These are phyloP conservation scores for Protobothrops flavoviridis DNA, from an alignment of 2,113 vertebrate genomes.

Conservation along the genomic window DNA sequence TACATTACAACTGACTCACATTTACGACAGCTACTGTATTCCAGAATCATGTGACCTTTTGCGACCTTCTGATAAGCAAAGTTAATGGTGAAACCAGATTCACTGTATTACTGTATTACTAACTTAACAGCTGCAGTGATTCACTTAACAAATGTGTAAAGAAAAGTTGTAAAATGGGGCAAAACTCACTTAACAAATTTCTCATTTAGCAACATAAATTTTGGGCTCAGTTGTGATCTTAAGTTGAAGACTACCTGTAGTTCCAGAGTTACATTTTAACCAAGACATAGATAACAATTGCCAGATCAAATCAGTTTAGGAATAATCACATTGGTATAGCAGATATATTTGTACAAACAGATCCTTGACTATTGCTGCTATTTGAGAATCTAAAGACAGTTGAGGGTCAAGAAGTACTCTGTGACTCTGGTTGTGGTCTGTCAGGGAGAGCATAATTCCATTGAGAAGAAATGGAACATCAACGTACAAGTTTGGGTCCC, in stretches of 20 bases:
- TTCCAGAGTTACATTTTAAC: background rate
- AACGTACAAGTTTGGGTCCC: background rate
- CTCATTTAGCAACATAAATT: too few relatives aligned
- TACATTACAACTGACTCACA: too few relatives aligned
- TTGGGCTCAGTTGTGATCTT: too few relatives aligned
- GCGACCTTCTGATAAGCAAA: too few relatives aligned
- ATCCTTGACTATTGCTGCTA: background rate
- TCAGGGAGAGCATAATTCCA: background rate
- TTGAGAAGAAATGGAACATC: background rate
- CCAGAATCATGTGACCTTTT: too few relatives aligned
- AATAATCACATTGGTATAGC: background rate
- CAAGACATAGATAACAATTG: background rate
- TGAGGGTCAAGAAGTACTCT: background rate
- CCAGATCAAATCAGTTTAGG: background rate
- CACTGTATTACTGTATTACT: too few relatives aligned
- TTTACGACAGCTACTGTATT: too few relatives aligned
- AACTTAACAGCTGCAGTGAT: too few relatives aligned
- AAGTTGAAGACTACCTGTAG: background rate
- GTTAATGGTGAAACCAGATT: too few relatives aligned
- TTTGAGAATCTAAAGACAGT: background rate
- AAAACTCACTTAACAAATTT: too few relatives aligned
- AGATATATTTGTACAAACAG: background rate
- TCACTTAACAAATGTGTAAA: too few relatives aligned
- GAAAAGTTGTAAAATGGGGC: too few relatives aligned
- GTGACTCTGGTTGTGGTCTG: background rate